Evolutionary conservation across 2,888 invertebrate species (phyloP), one percentile per base, ranked within the genome.

Genomic region (Fragum whitleyi): DNA sequence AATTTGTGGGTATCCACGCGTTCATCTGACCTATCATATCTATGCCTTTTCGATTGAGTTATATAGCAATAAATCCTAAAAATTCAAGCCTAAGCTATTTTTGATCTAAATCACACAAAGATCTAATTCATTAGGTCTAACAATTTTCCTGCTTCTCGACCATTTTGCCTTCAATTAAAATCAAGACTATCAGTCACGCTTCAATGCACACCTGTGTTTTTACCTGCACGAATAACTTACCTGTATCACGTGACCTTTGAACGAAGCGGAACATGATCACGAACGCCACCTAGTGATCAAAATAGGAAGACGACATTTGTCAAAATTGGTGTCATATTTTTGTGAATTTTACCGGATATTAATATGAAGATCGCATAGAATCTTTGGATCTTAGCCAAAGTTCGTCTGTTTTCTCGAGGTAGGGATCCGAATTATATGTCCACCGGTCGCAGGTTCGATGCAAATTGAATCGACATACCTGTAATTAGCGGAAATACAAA

Each of bases 161-260:
- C 32, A 36, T 36, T 36, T 36, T 36, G 3, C 32, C 32, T 36
- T 9, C 9, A 36, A n/a, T 47, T 47, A 14, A 5, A 14, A 47
- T 5, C 47, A 16, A 47, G 16, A 19, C 16, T 14, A 23, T 65
- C n/a, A 36, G 65, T 42, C 42, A 65, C 26, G 65, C 42, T 29
- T 42, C 21, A 65, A 16, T 42, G 19, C 5, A 14, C 42, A 42
- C 65, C 23, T 65, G 61, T 61, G 39, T 65, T 65, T 42, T 65
- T 65, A 65, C 65, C 65, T 65, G 65, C 65, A 65, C 65, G 42
- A 39, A 65, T 42, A 47, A 47, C 47, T 36, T 61, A 61, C 61
- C 61, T 61, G 61, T 65, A 42, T 65, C 65, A 65, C 65, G 36
- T 65, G 65, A 65, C 65, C 39, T 6, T 26, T 32, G 65, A 65